phyloP scores from a whole-genome alignment of 1,140 invertebrate species.

The Diachasmimorpha longicaudata region DNA sequence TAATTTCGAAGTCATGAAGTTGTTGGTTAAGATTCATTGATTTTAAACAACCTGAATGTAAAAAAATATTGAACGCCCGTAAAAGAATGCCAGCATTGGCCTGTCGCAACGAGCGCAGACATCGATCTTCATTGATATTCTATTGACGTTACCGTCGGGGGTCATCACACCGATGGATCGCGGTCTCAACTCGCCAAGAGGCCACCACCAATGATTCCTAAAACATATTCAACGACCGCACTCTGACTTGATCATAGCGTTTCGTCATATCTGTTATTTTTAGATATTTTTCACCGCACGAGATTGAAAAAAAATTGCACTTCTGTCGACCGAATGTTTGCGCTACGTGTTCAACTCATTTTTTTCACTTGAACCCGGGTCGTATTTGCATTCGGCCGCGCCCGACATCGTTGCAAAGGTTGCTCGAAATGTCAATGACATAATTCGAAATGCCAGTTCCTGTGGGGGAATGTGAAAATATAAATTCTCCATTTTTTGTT shows the following conservation, averaged over 20 bases:
- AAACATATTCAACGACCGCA: not conserved
- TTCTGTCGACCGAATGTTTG: not conserved
- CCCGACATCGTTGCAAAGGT: conserved; percentile 23
- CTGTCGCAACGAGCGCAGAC: conserved; percentile 2
- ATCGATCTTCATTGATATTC: conserved; percentile 21
- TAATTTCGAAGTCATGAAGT: no score
- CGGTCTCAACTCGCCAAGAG: not conserved
- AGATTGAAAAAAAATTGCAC: not conserved
- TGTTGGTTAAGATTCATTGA: no score
- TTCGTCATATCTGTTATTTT: conserved; percentile 9
- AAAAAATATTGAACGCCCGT: not conserved
- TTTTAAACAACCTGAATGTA: no score
- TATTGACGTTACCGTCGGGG: conserved; percentile 14
- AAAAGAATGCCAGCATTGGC: not conserved
- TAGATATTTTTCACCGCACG: not conserved
- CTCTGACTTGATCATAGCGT: not conserved
- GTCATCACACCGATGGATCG: conserved; percentile 18
- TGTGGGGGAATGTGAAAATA: conserved; percentile 4
- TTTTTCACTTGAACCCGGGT: conserved; percentile 4
- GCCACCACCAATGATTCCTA: not conserved
- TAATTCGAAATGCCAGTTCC: conserved; percentile 27
- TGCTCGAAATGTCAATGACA: conserved; percentile 34
- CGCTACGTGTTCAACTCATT: not conserved
- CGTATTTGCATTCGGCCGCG: conserved; percentile 22
- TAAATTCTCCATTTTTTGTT: not conserved